Evolutionary conservation across 2,113 vertebrate genomes (phyloP), one percentile per base, ranked within the genome.

Genomic region (Helogale parvula): DNA sequence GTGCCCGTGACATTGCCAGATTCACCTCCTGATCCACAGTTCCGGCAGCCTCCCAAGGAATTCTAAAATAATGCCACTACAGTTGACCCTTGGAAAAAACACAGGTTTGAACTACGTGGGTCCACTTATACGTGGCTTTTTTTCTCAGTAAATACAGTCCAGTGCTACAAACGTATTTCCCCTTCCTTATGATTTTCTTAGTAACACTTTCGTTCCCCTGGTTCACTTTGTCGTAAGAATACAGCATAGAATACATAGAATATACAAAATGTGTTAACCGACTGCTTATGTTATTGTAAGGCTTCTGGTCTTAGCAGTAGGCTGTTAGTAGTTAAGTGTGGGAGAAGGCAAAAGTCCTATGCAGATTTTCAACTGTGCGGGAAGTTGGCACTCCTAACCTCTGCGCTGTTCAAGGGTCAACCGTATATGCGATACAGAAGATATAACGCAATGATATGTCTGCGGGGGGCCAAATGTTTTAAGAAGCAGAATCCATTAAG

Each of bases 11-110:
- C 19, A 66, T 63, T 54, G 92, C 79, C 89, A 90, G 86, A 96
- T 65, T 71, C 89, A 54, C 84, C 86, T 96, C 91, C 85, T 14
- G 47, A 83, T 94, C 74, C 92, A 52, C 82, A 91, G 91, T n/a
- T 74, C 85, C 9, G 0, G 41, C 57, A 68, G 72, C 52, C 69
- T 69, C 79, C 79, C 21, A 68, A 27, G 8, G 63, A 90, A 27
- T 80, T 88, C 50, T 71, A 74, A 96, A 97, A 93, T 25, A 63
- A 72, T 27, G 45, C 27, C 80, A 82, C 63, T 92, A 31, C 15
- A 47, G 74, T 31, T 29, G 15, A 77, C 74, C 14, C 41, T 47
- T 47, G 41, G 57, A 23, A 77, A 77, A 77, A 77, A 45, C 41
- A 31, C 15, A 6, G 38, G 74, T 77, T 77, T 47, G 41, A 77